Conservation (phyloP, 2,113 vertebrate genomes). For the Phaethon lepturus region DNA sequence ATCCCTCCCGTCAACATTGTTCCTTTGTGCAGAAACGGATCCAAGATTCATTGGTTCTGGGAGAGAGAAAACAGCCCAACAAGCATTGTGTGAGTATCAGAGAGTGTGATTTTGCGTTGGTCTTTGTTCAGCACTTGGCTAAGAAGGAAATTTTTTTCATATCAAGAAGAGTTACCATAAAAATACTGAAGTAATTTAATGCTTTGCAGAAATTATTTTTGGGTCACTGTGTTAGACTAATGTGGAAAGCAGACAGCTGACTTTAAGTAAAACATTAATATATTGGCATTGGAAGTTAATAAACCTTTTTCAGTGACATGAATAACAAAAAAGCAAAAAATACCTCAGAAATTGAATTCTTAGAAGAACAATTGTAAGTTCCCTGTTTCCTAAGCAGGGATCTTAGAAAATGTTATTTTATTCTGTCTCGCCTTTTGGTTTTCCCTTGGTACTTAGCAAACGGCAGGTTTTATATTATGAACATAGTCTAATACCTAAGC, state of each 20-base stretch:
- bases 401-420: background rate
- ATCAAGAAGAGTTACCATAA: background rate
- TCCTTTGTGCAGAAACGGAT: background rate
- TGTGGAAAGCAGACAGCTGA: background rate
- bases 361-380: background rate
- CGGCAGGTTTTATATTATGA: conserved; percentile 37
- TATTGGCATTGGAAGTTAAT: background rate
- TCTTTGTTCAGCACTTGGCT: background rate
- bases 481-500: background rate
- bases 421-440: accelerated
- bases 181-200: background rate
- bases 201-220: background rate
- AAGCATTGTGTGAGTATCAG: background rate
- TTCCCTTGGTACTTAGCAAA: background rate
- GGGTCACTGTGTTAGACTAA: background rate
- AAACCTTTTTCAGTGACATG: background rate
- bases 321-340: background rate
- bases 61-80: background rate
- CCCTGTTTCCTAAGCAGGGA: background rate
- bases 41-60: background rate
- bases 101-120: background rate
- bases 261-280: background rate
- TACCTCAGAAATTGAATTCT: background rate
- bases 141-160: background rate
- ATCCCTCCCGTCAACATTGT: background rate